Percentiles rank a stretch among this genome's conserved stretches.
Evolutionary conservation across 2,888 invertebrate genomes (phyloP).

Genomic region (Pristionchus mayeri): DNA sequence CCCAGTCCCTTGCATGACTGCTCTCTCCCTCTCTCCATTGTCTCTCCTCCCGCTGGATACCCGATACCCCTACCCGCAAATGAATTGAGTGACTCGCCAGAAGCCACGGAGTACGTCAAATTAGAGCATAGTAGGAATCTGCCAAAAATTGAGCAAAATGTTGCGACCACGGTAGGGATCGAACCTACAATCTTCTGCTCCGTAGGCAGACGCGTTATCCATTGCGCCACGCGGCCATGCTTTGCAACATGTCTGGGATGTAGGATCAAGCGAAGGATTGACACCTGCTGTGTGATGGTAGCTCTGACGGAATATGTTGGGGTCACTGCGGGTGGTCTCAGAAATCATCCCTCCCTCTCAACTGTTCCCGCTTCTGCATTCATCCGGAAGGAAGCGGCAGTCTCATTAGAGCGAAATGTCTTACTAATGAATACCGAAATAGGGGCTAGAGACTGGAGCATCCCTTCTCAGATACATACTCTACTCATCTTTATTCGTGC

Average conservation of each 20-base stretch:
- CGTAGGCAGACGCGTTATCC: slow-evolving; percentile 77
- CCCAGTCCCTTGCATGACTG: slow-evolving; percentile 32
- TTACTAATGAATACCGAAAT: slow-evolving; percentile 48
- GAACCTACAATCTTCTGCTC: slow-evolving; percentile 77
- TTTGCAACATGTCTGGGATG: neutral
- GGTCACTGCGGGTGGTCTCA: neutral
- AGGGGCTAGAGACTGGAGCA: neutral
- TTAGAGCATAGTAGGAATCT: slow-evolving; percentile 11
- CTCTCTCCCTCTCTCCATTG: slow-evolving; percentile 22
- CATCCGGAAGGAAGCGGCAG: slow-evolving; percentile 37
- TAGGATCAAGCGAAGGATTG: neutral
- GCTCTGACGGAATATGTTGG: neutral
- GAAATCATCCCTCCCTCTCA: slow-evolving; percentile 33
- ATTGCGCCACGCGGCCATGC: slow-evolving; percentile 67
- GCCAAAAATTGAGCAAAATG: neutral
- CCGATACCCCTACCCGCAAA: slow-evolving; percentile 19
- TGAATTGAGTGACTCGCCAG: slow-evolving; percentile 39
- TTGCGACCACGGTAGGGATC: slow-evolving; percentile 58
- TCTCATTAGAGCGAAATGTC: slow-evolving; percentile 42
- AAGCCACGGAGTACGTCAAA: slow-evolving; percentile 21
- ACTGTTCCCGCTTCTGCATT: slow-evolving; percentile 21
- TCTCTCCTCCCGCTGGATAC: slow-evolving; percentile 13
- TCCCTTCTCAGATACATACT: neutral
- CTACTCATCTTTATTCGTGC: too few species aligned
- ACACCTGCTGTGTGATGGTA: neutral